A percentile compares a stretch with the other conserved stretches of the same genome.
These are phyloP conservation scores for Rhopalosiphum nymphaeae DNA, from an alignment of 2,888 invertebrate species.

Conservation along the genomic window DNA sequence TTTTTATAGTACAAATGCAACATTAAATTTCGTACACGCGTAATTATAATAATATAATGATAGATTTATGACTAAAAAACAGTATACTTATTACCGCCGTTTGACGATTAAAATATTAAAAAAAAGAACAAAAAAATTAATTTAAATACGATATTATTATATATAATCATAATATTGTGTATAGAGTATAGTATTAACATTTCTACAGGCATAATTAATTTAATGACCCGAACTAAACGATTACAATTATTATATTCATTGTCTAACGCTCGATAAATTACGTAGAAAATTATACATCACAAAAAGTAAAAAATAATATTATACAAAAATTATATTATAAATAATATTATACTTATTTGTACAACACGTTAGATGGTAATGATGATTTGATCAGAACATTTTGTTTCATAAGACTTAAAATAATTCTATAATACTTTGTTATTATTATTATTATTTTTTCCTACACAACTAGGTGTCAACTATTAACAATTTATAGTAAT, in stretches of 20 bases:
- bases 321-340: constrained; percentile 16
- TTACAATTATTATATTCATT: neutral
- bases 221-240: constrained; percentile 39
- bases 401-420: constrained; percentile 60
- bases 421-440: neutral
- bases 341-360: constrained; percentile 34
- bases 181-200: neutral
- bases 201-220: neutral
- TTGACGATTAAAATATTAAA: neutral
- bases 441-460: neutral
- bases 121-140: neutral
- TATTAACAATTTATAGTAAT: neutral
- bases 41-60: neutral
- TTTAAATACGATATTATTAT: neutral
- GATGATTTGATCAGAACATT: constrained; percentile 53
- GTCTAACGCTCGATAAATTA: constrained; percentile 57
- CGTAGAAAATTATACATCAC: constrained; percentile 47
- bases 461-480: neutral
- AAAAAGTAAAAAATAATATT: neutral
- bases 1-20: neutral
- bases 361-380: constrained; percentile 34
- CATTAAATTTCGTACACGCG: neutral
- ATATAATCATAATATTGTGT: neutral
- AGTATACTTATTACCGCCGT: neutral
- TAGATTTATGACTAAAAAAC: neutral